Evolutionary conservation across 2,888 invertebrate species (phyloP).

Genomic region (Caenorhabditis doughertyi): DNA sequence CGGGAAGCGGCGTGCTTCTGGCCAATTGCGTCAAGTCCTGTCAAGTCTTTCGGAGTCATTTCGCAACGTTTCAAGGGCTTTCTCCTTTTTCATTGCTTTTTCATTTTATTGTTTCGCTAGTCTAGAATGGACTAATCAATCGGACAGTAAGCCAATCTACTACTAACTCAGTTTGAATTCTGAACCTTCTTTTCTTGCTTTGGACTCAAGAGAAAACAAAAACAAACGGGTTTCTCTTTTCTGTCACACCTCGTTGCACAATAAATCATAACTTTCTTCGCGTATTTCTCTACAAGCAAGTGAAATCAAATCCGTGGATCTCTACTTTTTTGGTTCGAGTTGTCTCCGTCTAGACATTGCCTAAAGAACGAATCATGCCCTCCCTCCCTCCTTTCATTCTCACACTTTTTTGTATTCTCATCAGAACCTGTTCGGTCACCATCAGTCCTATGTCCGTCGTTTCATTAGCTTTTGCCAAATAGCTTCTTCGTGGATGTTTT

Average conservation of each 20-base stretch:
- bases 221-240: slow-evolving; percentile 14
- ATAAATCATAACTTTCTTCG: slow-evolving; percentile 50
- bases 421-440: slow-evolving; percentile 58
- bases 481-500: slow-evolving; percentile 59
- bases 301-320: slow-evolving; percentile 34
- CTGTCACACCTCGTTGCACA: slow-evolving; percentile 43
- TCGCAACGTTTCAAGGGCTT: slow-evolving; percentile 59
- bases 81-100: slow-evolving; percentile 23
- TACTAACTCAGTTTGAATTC: too few relatives aligned
- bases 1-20: slow-evolving; percentile 55
- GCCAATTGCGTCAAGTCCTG: slow-evolving; percentile 59
- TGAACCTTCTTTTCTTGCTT: slow-evolving; percentile 13
- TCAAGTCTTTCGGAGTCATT: slow-evolving; percentile 53
- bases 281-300: neutral
- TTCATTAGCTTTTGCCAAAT: slow-evolving; percentile 63
- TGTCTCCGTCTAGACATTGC: slow-evolving; percentile 38
- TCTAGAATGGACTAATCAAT: too few relatives aligned
- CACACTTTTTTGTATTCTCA: slow-evolving; percentile 63
- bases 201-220: neutral
- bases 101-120: neutral
- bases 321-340: slow-evolving; percentile 10
- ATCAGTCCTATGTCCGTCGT: slow-evolving; percentile 51
- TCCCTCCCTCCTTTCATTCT: slow-evolving; percentile 29
- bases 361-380: slow-evolving; percentile 40
- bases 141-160: too few relatives aligned